Evolutionary conservation across 2,797 vertebrate species (phyloP), one percentile per base, ranked within the genome.

Genomic region (Ptychobarbus kaznakovi): DNA sequence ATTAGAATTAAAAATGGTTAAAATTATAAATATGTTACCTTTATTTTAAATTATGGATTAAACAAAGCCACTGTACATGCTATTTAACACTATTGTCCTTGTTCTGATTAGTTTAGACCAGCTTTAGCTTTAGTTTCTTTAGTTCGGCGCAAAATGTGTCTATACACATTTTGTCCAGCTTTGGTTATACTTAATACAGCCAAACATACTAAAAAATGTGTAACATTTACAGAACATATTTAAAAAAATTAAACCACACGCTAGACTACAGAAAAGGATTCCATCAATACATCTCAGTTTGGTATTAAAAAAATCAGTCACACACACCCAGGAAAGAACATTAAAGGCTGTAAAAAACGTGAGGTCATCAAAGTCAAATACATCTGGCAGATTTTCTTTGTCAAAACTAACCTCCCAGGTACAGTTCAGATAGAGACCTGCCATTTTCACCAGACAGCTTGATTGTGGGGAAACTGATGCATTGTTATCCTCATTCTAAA

Each of bases 321-420:
- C 15, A 15, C 53, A 22, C 20, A 72, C 16, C 40, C 18, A 32
- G 16, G 18, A 58, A 18, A 51, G 49, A 79, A 85, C 65, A 82
- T 65, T 49, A 61, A 6, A 77, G 20, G 38, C 6, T 79, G 42
- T 40, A 25, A 25, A 79, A 73, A 82, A 63, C 20, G 20, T 32
- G 12, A 44, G 81, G 86, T 86, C 68, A 77, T 42, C 12, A 7
- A 84, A 82, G 68, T 86, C 49, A 87, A 58, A 72, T 32, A 73
- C 63, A 78, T 66, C 63, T 61, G 69, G 28, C 68, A 87, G 0
- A 84, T 76, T 58, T 61, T 2, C 78, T 84, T 70, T n/a, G 70
- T 80, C 68, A 75, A 82, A 74, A 25, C 56, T 7, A 40, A 25
- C 20, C 66, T 58, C 6, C 11, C 38, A 68, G 69, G 46, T 28